Evolutionary conservation across 2,113 vertebrate genomes (phyloP).

Genomic region (Formicarius rufipectus): DNA sequence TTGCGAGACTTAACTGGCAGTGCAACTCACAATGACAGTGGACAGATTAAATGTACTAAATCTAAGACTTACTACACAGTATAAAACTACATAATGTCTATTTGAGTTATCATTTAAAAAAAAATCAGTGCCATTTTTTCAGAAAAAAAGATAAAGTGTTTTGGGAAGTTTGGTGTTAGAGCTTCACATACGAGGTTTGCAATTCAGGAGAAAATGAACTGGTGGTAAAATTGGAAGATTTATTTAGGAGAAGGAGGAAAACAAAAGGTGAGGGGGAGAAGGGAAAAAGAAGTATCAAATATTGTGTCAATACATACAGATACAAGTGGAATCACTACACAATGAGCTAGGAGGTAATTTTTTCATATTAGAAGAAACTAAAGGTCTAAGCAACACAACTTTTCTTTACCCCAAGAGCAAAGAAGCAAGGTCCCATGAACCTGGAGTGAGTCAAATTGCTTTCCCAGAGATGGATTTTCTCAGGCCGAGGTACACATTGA

Average conservation of each 20-base stretch:
- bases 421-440: neutral
- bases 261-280: neutral
- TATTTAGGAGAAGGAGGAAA: neutral
- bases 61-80: neutral
- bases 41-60: neutral
- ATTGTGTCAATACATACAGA: neutral
- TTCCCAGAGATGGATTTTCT: neutral
- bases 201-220: neutral
- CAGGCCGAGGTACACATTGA: fast-evolving
- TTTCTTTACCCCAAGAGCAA: neutral
- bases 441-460: neutral
- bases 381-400: neutral
- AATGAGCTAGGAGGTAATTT: neutral
- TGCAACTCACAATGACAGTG: neutral
- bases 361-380: neutral
- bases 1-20: neutral
- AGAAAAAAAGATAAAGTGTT: neutral
- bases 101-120: neutral
- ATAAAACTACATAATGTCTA: neutral
- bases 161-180: neutral
- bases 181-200: neutral
- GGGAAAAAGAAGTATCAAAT: neutral
- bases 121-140: neutral
- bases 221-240: neutral
- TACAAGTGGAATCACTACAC: neutral